Base-by-base conservation (phyloP, 35 echinoderm and acorn worm species). In the Chiridota heheva region DNA sequence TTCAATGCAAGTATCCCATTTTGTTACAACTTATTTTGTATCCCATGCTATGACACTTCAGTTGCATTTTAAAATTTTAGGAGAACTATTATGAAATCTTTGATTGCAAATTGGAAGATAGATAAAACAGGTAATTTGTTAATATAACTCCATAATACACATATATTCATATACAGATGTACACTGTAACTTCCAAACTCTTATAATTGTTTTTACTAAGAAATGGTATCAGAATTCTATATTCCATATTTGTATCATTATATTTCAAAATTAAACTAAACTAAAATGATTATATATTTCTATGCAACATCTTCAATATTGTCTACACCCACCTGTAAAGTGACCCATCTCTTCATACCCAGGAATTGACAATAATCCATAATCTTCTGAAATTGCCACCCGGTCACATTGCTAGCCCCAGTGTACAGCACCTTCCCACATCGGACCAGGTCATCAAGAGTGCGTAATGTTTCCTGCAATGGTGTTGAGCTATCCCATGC, bases 351-450 rank as follows among this genome's bases (percentile, higher is more conserved):
- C 39, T 86, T 73, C 4, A 86, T 40, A 43, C 70, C 69, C 28
- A 76, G 41, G 32, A 68, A 69, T 25, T 76, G 49, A 31, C 39
- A 59, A 17, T 82, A 76, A 63, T 76, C 68, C 26, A 88, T 77
- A 15, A 93, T 88, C 57, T 84, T 93, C 64, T 88, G 84, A 27
- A 88, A 36, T 72, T 93, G 90, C 84, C 90, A 93, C 0, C 90
- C 85, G 16, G 58, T 70, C 1, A 88, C 67, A 35, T 93, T 93
- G 47, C 90, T 93, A 12, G 77, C 90, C 43, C 84, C 90, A 3
- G 83, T 42, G 32, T 93, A 93, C 16, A 77, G 66, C 5, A 83
- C 70, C 58, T 93, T 88, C 4, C 90, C 90, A 26, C 55, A 41
- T n/a, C 85, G 32, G 10, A 93, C 90, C 16, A 93, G 46, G 73